These are phyloP conservation scores for Phlogophora meticulosa DNA, from an alignment of 2,888 invertebrate genomes.

Conservation along the genomic window DNA sequence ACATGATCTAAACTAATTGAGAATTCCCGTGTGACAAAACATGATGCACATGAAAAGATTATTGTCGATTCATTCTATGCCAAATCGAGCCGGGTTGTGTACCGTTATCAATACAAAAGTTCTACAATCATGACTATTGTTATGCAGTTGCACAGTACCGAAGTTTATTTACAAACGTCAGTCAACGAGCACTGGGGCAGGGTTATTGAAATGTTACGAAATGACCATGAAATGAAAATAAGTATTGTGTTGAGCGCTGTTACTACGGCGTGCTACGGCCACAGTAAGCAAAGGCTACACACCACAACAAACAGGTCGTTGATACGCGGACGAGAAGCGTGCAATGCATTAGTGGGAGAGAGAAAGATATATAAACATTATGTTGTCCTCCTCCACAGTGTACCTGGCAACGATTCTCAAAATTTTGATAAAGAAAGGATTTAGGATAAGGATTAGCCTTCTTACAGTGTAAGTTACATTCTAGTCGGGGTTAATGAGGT, in stretches of 20 bases:
- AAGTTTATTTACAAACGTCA: constrained; percentile 78
- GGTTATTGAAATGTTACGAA: constrained; percentile 86
- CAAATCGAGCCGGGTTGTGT: constrained; percentile 55
- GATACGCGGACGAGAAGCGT: constrained; percentile 82
- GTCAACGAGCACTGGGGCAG: constrained; percentile 72
- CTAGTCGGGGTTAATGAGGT: constrained; percentile 12
- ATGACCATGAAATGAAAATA: constrained; percentile 88
- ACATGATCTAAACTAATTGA: constrained; percentile 32
- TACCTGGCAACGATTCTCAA: constrained; percentile 76
- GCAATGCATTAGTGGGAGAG: constrained; percentile 78
- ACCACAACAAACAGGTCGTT: constrained; percentile 85
- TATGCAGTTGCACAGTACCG: constrained; percentile 61
- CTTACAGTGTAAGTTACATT: constrained; percentile 7
- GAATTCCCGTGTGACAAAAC: constrained; percentile 54
- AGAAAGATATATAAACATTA: constrained; percentile 85
- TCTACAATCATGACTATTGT: constrained; percentile 69
- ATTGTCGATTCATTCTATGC: constrained; percentile 45
- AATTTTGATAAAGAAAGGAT: constrained; percentile 49
- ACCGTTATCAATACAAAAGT: constrained; percentile 64
- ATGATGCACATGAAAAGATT: constrained; percentile 37
- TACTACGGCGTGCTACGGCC: constrained; percentile 83
- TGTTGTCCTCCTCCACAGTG: constrained; percentile 71
- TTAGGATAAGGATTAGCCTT: constrained; percentile 36
- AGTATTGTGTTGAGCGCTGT: constrained; percentile 80
- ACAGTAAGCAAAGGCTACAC: constrained; percentile 78